Conservation (phyloP, 2,888 invertebrate genomes). For the Volucella zonaria region DNA sequence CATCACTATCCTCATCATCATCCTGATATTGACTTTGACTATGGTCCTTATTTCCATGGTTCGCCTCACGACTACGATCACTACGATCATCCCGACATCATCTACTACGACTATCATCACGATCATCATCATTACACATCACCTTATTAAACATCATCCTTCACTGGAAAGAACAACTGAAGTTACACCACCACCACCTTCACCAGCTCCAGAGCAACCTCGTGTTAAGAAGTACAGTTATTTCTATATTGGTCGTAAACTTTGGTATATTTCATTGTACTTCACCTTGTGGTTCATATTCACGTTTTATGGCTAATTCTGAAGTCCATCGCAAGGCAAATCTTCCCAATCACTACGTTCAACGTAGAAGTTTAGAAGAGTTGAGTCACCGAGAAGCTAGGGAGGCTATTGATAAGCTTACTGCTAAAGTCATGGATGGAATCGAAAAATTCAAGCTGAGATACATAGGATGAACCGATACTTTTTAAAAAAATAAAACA, state of each 20-base stretch:
- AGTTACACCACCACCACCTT: slow-evolving; percentile 76
- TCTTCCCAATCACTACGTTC: slow-evolving; percentile 81
- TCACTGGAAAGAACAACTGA: slow-evolving; percentile 23
- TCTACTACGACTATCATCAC: slow-evolving; percentile 76
- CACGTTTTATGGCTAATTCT: slow-evolving; percentile 86
- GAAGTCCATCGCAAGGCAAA: slow-evolving; percentile 86
- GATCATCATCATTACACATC: slow-evolving; percentile 79
- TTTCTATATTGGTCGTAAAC: slow-evolving; percentile 87
- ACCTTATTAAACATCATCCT: slow-evolving; percentile 75
- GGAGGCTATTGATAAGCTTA: slow-evolving; percentile 80
- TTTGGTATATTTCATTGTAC: slow-evolving; percentile 88
- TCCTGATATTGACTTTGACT: slow-evolving; percentile 74
- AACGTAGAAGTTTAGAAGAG: slow-evolving; percentile 78
- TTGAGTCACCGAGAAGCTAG: slow-evolving; percentile 76
- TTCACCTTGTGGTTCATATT: slow-evolving; percentile 86
- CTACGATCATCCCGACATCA: slow-evolving; percentile 76
- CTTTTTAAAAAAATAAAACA: not conserved
- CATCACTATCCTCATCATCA: slow-evolving; percentile 74
- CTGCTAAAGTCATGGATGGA: slow-evolving; percentile 79
- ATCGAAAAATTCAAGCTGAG: slow-evolving; percentile 81
- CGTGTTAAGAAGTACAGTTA: slow-evolving; percentile 86
- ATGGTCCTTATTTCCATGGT: slow-evolving; percentile 78
- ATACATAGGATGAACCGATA: slow-evolving; percentile 75
- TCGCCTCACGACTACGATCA: slow-evolving; percentile 78
- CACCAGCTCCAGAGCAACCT: slow-evolving; percentile 80